Percentiles rank a stretch among this genome's conserved stretches.
These are phyloP conservation scores for Drosophila cyrtoloma DNA, from an alignment of 2,888 invertebrate genomes.

Conservation along the genomic window DNA sequence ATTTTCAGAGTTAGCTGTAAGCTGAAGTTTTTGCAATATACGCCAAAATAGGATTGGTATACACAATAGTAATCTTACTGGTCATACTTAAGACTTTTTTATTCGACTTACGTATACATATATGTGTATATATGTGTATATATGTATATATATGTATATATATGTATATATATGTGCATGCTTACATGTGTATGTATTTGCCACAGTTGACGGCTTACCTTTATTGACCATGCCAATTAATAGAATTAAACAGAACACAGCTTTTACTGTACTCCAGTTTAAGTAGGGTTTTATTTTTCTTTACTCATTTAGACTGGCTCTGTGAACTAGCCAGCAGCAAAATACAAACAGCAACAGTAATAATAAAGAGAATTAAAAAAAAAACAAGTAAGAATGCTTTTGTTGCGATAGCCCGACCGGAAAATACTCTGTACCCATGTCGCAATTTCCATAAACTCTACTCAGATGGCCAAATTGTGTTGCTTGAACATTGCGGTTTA, in stretches of 20 bases:
- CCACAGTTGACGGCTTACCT: constrained; percentile 53
- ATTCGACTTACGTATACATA: background rate
- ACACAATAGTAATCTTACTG: background rate
- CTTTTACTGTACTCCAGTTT: constrained; percentile 65
- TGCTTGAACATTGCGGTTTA: background rate
- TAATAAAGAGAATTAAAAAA: background rate
- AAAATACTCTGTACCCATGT: constrained; percentile 5
- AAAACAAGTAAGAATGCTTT: background rate
- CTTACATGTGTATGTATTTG: constrained; percentile 19
- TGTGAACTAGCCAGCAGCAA: constrained; percentile 49
- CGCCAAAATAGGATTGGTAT: constrained; percentile 3
- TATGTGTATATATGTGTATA: background rate
- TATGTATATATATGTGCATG: background rate
- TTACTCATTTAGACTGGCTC: constrained; percentile 43
- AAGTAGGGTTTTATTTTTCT: constrained; percentile 52
- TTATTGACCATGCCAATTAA: constrained; percentile 65
- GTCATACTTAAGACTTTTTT: constrained; percentile 5
- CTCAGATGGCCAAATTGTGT: background rate
- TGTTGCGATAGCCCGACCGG: background rate
- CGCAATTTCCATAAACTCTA: background rate
- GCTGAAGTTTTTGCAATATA: constrained; percentile 7
- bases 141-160: background rate
- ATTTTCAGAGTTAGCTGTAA: constrained; percentile 5
- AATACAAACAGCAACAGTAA: constrained; percentile 9
- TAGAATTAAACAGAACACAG: constrained; percentile 65